Percentiles rank a stretch among this genome's conserved stretches.
These are phyloP conservation scores for Echiichthys vipera DNA, from an alignment of 2,797 vertebrate species.

Conservation along the genomic window DNA sequence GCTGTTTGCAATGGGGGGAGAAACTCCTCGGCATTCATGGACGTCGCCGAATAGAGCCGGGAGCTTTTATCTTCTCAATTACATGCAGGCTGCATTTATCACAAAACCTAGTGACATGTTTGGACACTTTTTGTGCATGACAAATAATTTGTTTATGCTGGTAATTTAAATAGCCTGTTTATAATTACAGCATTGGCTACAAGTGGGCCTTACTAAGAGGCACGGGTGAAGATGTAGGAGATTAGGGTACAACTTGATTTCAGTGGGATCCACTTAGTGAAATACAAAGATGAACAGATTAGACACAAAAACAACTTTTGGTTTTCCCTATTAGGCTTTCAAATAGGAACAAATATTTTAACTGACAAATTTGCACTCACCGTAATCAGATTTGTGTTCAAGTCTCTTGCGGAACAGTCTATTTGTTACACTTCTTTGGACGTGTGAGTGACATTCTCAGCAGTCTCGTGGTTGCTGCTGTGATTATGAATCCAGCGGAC, in stretches of 20 bases:
- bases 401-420: background rate
- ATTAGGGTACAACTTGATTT: slow-evolving; percentile 17
- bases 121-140: slow-evolving; percentile 60
- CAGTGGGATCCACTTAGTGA: slow-evolving; percentile 8
- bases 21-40: slow-evolving; percentile 76
- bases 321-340: background rate
- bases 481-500: slow-evolving; percentile 51
- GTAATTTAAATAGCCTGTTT: slow-evolving; percentile 53
- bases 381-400: background rate
- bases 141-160: slow-evolving; percentile 53
- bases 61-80: slow-evolving; percentile 80
- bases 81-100: slow-evolving; percentile 76
- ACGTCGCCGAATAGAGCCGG: slow-evolving; percentile 58
- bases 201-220: slow-evolving; percentile 6
- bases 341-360: background rate
- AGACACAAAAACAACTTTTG: background rate
- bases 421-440: slow-evolving; percentile 5
- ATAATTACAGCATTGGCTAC: slow-evolving; percentile 28
- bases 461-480: slow-evolving; percentile 10
- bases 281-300: slow-evolving; percentile 23
- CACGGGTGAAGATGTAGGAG: slow-evolving; percentile 1
- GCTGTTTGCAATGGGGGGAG: slow-evolving; percentile 78
- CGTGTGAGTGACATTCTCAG: slow-evolving; percentile 1
- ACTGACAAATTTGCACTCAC: background rate
- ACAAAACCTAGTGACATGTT: slow-evolving; percentile 70